Base-by-base conservation (phyloP, 2,113 vertebrate species). In the Vidua macroura region DNA sequence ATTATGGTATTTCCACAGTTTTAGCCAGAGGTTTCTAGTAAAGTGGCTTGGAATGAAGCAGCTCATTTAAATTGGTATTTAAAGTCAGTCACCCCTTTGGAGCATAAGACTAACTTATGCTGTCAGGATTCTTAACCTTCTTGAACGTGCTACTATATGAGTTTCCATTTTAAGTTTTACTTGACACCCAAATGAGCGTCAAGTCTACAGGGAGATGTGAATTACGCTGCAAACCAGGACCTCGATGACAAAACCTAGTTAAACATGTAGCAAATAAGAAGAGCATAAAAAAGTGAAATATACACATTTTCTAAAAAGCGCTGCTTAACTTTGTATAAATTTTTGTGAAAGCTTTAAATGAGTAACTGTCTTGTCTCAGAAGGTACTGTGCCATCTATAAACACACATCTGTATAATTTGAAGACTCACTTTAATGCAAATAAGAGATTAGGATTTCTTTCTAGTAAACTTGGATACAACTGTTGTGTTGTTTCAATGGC, bases 401-500 rank as follows among this genome's bases (percentile, higher is more conserved):
- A 96, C 91, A 96, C 89, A 93, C 86, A 97, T 94, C 93, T 96
- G 91, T 93, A 96, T 95, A 95, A 97, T 94, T 95, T 90, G 88
- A 94, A 97, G 94, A 97, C 98, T 98, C 96, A 99, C 99, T 99
- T 99, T 97, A 99, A 98, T 98, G 99, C 99, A 97, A 99, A 99
- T 97, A 99, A 98, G 70, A 99, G 99, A 98, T 99, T 99, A 83
- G 99, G 99, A 98, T 99, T 99, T 98, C 98, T 98, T 98, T 99
- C 99, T 98, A 99, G 98, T 97, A 99, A 98, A 98, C 98, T 99
- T 96, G 99, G 99, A 97, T 99, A 99, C 90, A 99, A 98, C 92
- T 99, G 99, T 97, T 99, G 99, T 97, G 99, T 99, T 97, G 99
- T 99, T 98, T 99, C 99, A 95, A 99, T 99, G 98, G 99, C 99